phyloP scores from a whole-genome alignment of 2,797 vertebrate genomes.

The Atherinosoma microstoma region DNA sequence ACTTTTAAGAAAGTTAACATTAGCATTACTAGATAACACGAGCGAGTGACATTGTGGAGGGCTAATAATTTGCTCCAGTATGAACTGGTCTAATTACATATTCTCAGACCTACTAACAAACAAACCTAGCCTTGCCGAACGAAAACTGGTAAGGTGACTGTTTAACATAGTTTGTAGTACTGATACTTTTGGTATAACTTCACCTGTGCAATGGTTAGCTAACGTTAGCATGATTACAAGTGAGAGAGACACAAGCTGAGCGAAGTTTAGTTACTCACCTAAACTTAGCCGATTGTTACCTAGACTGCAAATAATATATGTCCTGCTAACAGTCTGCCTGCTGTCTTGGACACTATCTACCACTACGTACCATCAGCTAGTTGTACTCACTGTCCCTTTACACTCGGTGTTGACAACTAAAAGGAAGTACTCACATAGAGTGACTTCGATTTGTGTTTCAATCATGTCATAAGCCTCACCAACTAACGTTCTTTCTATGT shows the following conservation, averaged over 20 bases:
- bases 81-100: not conserved
- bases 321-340: not conserved
- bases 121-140: not conserved
- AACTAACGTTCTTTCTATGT: not conserved
- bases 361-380: not conserved
- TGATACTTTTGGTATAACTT: constrained; percentile 14
- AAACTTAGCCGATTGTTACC: not conserved
- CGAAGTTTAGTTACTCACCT: constrained; percentile 22
- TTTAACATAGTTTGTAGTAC: not conserved
- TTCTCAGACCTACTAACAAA: not conserved
- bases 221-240: constrained; percentile 49
- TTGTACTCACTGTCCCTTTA: constrained; percentile 29
- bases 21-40: not conserved
- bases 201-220: constrained; percentile 29
- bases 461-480: not conserved
- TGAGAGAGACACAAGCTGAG: not conserved
- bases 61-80: not conserved
- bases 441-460: constrained; percentile 41
- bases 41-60: not conserved
- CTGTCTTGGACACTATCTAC: not conserved
- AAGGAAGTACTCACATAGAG: constrained; percentile 40
- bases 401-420: constrained; percentile 50
- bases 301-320: not conserved
- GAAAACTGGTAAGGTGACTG: not conserved
- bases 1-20: not conserved